These are phyloP conservation scores for Scaptomyza flava DNA, from an alignment of 2,888 invertebrate species.

Conservation along the genomic window DNA sequence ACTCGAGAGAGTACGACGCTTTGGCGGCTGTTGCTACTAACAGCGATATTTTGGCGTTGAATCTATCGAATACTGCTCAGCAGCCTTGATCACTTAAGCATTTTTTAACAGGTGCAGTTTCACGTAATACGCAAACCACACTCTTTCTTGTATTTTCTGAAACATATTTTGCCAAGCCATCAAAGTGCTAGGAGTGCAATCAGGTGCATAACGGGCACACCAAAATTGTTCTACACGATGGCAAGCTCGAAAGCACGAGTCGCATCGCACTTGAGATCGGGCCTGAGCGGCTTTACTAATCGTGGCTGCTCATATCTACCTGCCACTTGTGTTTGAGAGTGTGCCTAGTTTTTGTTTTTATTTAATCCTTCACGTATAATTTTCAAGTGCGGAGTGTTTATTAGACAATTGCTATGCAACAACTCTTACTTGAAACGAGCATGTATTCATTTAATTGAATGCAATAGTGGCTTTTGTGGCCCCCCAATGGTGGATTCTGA, in stretches of 20 bases:
- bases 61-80: slow-evolving; percentile 20
- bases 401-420: slow-evolving; percentile 27
- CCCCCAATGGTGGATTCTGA: too few relatives aligned
- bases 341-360: slow-evolving; percentile 63
- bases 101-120: background rate
- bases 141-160: too few relatives aligned
- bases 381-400: slow-evolving; percentile 39
- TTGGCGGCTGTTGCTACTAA: slow-evolving; percentile 1
- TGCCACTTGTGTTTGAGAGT: slow-evolving; percentile 38
- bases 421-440: too few relatives aligned
- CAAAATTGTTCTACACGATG: background rate
- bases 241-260: slow-evolving; percentile 13
- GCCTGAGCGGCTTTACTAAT: slow-evolving; percentile 31
- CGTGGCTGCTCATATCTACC: slow-evolving; percentile 62
- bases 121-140: too few relatives aligned
- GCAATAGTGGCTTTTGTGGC: background rate
- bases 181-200: background rate
- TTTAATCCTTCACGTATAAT: slow-evolving; percentile 59
- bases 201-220: slow-evolving; percentile 20
- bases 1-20: slow-evolving; percentile 36
- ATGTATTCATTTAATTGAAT: background rate
- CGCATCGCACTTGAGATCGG: slow-evolving; percentile 22
- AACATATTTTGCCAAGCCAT: too few relatives aligned
- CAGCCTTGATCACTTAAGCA: background rate
- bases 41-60: slow-evolving; percentile 18